Conservation (phyloP, 2,888 invertebrate species). For the Limnephilus auricula region DNA sequence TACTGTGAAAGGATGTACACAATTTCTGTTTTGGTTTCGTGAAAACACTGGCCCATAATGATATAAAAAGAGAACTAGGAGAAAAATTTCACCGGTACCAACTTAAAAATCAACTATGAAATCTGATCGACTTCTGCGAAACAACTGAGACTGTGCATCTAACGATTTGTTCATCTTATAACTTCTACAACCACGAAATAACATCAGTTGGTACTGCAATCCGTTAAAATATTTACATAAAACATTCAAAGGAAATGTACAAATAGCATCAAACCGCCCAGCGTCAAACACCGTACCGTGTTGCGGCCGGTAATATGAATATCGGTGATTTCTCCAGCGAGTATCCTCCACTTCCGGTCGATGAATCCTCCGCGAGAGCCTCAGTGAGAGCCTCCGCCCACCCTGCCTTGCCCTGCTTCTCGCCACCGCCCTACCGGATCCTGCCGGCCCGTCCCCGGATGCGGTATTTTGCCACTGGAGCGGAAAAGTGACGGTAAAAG, state of each 20-base stretch:
- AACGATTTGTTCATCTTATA: no score
- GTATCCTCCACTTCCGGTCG: constrained; percentile 24
- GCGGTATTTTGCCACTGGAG: constrained; percentile 39
- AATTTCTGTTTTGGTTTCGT: no score
- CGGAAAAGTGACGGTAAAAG: constrained; percentile 40
- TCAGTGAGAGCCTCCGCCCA: neutral
- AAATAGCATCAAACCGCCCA: neutral
- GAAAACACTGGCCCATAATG: no score
- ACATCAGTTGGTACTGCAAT: neutral
- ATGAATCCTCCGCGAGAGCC: constrained; percentile 22
- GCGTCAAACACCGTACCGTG: neutral
- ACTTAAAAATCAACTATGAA: no score
- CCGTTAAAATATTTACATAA: neutral
- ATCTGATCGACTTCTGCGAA: no score
- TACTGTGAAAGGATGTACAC: no score
- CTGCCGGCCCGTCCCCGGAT: constrained; percentile 34
- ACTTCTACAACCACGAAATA: no score
- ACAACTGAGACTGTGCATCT: no score
- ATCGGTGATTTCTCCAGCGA: constrained; percentile 39
- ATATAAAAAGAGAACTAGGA: no score
- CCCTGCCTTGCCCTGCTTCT: neutral
- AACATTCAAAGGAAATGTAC: neutral
- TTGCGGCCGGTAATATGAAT: constrained; percentile 16
- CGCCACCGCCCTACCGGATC: neutral
- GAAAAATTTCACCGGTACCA: no score